phyloP scores from a whole-genome alignment of 2,113 vertebrate genomes.

The Chaetodon trifascialis region DNA sequence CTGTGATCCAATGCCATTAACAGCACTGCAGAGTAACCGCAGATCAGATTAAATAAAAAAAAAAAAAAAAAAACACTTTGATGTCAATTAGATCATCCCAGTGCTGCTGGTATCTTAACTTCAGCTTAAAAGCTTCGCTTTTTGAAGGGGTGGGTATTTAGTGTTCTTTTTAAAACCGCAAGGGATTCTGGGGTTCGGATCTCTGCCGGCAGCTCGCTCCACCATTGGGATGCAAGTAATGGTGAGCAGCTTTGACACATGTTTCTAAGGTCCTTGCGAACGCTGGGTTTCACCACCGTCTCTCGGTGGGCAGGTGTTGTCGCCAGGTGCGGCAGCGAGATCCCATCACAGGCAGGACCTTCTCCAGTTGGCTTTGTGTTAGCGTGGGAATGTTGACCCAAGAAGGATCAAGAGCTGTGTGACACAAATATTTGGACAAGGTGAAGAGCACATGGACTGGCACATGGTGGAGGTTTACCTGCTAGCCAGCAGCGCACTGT shows the following conservation, averaged over 20 bases:
- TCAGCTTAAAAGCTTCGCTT: not conserved
- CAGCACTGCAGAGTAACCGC: not conserved
- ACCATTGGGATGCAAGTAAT: not conserved
- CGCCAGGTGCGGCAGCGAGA: too few relatives aligned
- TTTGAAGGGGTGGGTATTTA: not conserved
- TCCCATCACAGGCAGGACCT: too few relatives aligned
- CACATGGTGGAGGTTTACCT: not conserved
- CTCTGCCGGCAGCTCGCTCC: not conserved
- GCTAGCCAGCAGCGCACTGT: not conserved
- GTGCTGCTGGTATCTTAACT: not conserved
- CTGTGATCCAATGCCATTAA: not conserved
- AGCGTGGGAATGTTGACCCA: not conserved
- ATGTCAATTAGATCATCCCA: not conserved
- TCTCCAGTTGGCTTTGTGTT: slow-evolving; percentile 14
- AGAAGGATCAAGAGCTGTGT: not conserved
- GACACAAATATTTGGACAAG: slow-evolving; percentile 55
- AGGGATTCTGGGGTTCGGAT: not conserved
- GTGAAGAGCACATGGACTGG: not conserved
- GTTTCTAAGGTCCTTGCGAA: slow-evolving; percentile 35
- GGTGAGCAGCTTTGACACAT: not conserved
- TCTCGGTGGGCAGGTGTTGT: slow-evolving; percentile 55
- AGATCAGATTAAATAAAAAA: not conserved
- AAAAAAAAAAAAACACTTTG: not conserved
- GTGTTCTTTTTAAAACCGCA: not conserved
- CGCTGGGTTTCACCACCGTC: not conserved